Base-by-base conservation (phyloP, 1,140 invertebrate genomes). In the Rhopalosiphum padi region DNA sequence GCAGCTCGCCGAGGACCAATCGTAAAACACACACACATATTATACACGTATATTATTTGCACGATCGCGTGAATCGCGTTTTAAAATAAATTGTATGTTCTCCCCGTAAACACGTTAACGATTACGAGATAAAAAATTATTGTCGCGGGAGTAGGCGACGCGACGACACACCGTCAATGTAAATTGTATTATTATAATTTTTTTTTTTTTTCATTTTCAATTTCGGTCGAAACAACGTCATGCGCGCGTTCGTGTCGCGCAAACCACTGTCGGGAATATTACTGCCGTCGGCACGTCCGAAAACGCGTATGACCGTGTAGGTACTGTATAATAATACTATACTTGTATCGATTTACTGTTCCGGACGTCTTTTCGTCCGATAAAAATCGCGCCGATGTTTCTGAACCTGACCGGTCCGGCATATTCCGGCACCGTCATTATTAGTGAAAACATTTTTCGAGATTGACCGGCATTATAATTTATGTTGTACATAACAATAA, bases 401-500 rank as follows among this genome's bases (percentile, higher is more conserved):
- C 30, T 15, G 60, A 68, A 68, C 30, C 60, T 68, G 60, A 68
- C 60, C 60, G 60, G 60, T 68, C 60, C 30, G 60, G 30, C 15
- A 68, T 68, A 68, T 68, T n/a, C 30, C 60, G 60, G 60, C 15
- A 18, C 60, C 30, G 60, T 68, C 30, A 68, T n/a, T n/a, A 68
- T 18, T 68, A 68, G 15, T n/a, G 60, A 68, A 68, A 68, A 68
- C 15, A 68, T 18, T 68, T 68, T 68, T 68, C 30, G 30, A n/a
- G 11, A n/a, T 68, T n/a, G 60, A n/a, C 60, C 30, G 30, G 30
- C 60, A 48, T 88, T 22, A 87, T 48, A 30, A 51, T 85, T 93
- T 86, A 85, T 86, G 91, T 86, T 93, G 91, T 93, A 93, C 91
- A 93, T 93, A 86, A 86, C 91, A 53, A 86, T 93, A 86, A 55